These are phyloP conservation scores for Tachina lurida DNA, from an alignment of 2,888 invertebrate species.

Conservation along the genomic window DNA sequence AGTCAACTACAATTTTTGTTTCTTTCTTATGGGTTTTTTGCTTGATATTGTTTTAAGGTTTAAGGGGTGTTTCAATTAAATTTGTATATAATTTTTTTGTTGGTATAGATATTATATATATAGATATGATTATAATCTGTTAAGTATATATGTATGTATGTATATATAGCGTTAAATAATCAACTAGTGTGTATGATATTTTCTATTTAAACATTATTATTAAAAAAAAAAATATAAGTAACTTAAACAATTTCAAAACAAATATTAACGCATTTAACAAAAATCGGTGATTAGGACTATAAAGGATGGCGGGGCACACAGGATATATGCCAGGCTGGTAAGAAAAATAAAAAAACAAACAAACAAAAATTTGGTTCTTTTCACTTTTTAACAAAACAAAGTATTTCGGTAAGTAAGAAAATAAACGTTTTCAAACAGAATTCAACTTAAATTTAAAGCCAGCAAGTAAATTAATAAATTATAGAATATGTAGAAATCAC, in stretches of 20 bases:
- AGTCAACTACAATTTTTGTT: slow-evolving; percentile 80
- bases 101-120: slow-evolving; percentile 42
- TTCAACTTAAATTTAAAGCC: slow-evolving; percentile 67
- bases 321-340: slow-evolving; percentile 54
- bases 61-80: slow-evolving; percentile 42
- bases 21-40: slow-evolving; percentile 71
- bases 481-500: slow-evolving; percentile 33
- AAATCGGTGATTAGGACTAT: slow-evolving; percentile 59
- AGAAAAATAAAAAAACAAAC: slow-evolving; percentile 57
- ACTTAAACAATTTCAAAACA: slow-evolving; percentile 59
- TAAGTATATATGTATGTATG: slow-evolving; percentile 72
- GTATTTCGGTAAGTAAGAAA: slow-evolving; percentile 62
- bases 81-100: slow-evolving; percentile 49
- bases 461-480: slow-evolving; percentile 56
- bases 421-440: slow-evolving; percentile 35
- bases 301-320: slow-evolving; percentile 43
- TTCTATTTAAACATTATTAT: slow-evolving; percentile 63
- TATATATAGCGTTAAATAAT: slow-evolving; percentile 70
- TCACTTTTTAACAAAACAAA: slow-evolving; percentile 71
- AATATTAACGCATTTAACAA: slow-evolving; percentile 68
- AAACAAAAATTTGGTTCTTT: slow-evolving; percentile 71
- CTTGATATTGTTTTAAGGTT: slow-evolving; percentile 42
- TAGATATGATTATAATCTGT: slow-evolving; percentile 75
- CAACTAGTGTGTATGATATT: slow-evolving; percentile 71
- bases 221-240: slow-evolving; percentile 40